Base-by-base conservation (phyloP, 2,888 invertebrate species). In the Megalurothrips usitatus region DNA sequence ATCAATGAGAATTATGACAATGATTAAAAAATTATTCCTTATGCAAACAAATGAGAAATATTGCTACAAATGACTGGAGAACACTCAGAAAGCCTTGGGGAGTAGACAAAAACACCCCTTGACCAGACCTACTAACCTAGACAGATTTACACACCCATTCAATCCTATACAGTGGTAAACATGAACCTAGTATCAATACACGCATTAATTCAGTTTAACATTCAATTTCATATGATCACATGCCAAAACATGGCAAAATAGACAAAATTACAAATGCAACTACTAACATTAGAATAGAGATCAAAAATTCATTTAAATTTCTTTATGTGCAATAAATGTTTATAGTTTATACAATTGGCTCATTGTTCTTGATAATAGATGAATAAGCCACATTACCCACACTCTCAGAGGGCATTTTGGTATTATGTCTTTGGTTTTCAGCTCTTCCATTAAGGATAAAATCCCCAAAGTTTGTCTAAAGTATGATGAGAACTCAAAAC, bases 381-480 rank as follows among this genome's bases (percentile, higher is more conserved):
- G 34, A 43, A 43, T 6, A 43, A 2, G 34, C 34, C 34, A 43
- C 34, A 43, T 43, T 43, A 43, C 34, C 34, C 34, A 43, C 2
- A 43, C 34, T 43, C 34, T 43, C 34, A 43, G 68, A 23, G 68
- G 68, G 68, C 68, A 75, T 75, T 75, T 75, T 75, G 68, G 68
- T 75, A 75, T 75, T 75, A 75, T 26, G 68, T 75, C 68, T 75
- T 75, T 75, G 68, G 68, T 75, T 75, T 75, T 75, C 68, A 75
- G 68, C 68, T 75, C 23, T 58, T 19, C n/a, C 17, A 58, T 58
- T 26, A 3, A 75, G 4, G 1, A 58, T 19, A 58, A 75, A 26
- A 23, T 75, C 26, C 26, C 68, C 68, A 26, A 26, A 75, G 26
- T 75, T 58, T 58, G 23, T 26, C 23, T 8, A 43, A 43, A 43